phyloP scores from a whole-genome alignment of 1,140 invertebrate species.

The Calosoma granatense region DNA sequence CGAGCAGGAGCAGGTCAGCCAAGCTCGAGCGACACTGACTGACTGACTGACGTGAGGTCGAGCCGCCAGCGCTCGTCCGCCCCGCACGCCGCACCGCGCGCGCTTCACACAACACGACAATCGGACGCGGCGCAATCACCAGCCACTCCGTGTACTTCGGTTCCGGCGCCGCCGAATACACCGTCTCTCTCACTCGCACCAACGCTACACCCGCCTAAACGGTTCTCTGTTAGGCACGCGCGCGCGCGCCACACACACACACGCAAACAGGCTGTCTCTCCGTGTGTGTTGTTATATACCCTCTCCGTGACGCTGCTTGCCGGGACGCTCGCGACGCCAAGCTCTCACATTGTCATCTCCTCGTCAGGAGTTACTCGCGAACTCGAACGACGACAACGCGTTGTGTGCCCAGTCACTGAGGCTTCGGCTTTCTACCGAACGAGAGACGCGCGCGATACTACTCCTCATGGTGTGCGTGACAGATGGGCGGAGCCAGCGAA shows the following conservation, averaged over 20 bases:
- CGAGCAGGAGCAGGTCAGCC: not conserved
- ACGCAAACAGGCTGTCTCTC: not conserved
- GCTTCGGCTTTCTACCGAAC: not conserved
- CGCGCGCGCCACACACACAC: slow-evolving; percentile 14
- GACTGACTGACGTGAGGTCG: slow-evolving; percentile 34
- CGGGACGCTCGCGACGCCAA: not conserved
- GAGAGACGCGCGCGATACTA: slow-evolving; percentile 21
- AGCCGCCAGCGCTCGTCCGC: slow-evolving; percentile 31
- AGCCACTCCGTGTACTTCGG: slow-evolving; percentile 17
- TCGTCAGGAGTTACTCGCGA: slow-evolving; percentile 25
- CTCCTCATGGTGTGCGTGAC: slow-evolving; percentile 35
- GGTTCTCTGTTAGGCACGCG: slow-evolving; percentile 13
- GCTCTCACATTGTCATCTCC: slow-evolving; percentile 30
- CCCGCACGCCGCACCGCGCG: slow-evolving; percentile 14
- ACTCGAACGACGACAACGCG: not conserved
- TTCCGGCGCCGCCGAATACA: slow-evolving; percentile 17
- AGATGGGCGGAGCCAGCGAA: slow-evolving; percentile 26
- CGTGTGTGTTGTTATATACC: no score
- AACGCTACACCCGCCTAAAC: slow-evolving; percentile 4
- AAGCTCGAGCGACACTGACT: slow-evolving; percentile 31
- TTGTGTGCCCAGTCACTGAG: not conserved
- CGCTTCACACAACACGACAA: slow-evolving; percentile 21
- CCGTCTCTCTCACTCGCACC: slow-evolving; percentile 18
- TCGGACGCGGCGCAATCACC: slow-evolving; percentile 30
- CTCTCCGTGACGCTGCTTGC: slow-evolving; percentile 9